Base-by-base conservation (phyloP, 2,113 vertebrate species). In the Sterna hirundo region DNA sequence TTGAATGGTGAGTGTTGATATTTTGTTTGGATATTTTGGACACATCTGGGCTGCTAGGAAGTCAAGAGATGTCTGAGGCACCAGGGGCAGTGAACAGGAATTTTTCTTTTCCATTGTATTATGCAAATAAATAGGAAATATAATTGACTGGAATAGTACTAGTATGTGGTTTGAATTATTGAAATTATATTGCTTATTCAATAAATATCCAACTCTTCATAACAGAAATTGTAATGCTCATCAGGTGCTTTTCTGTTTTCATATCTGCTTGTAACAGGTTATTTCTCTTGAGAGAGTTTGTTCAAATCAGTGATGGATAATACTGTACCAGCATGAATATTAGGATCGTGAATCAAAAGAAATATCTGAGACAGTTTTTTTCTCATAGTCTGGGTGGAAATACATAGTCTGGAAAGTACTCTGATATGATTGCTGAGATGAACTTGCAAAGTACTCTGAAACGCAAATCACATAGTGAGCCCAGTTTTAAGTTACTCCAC, bases 371-470 rank as follows among this genome's bases (percentile, higher is more conserved):
- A 42, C 15, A 38, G 61, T 38, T 83, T 90, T 93, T 88, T 81
- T 22, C 61, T 91, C 36, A 25, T 14, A 55, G 80, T 75, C 55
- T 96, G 69, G 42, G 38, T 89, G 57, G 57, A 94, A 89, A 72
- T 79, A 57, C 17, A 6, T 8, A 42, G 60, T 65, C 81, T 87
- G 83, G 42, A 65, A 76, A 83, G 70, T 29, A 57, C 90, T 80
- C 34, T 57, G 74, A 54, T 32, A 42, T 8, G 80, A 25, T 54
- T 5, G 3, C 64, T 86, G 88, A 84, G 90, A 58, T 11, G 30
- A 92, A 75, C 55, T 68, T 93, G 84, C 49, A 80, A 51, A 85
- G 90, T 69, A 74, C 84, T 93, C 52, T 93, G 87, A 84, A 93
- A 88, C 1, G 2, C 60, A 77, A 80, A 62, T 76, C 68, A 86